A percentile compares a stretch with the other conserved stretches of the same genome.
phyloP scores from a whole-genome alignment of 1,140 invertebrate genomes.

The Zaprionus capensis region DNA sequence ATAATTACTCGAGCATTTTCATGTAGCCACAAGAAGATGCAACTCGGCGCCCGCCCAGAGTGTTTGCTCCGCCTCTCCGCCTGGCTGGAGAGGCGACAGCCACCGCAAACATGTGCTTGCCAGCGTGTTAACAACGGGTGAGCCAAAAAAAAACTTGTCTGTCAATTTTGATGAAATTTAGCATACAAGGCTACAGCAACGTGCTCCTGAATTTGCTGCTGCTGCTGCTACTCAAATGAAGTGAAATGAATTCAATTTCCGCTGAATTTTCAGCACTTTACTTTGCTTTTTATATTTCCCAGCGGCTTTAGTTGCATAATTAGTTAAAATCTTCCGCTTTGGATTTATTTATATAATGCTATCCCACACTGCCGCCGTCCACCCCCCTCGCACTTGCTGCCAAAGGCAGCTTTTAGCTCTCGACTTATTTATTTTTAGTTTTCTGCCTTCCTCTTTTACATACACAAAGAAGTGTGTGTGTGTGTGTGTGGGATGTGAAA shows the following conservation, averaged over 20 bases:
- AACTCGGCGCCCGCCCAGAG: slow-evolving; percentile 7
- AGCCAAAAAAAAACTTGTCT: slow-evolving; percentile 55
- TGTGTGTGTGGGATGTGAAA: slow-evolving; percentile 38
- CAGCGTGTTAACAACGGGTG: slow-evolving; percentile 66
- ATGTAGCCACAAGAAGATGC: slow-evolving; percentile 44
- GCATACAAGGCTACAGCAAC: background rate
- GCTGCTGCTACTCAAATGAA: slow-evolving; percentile 41
- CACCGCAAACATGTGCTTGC: slow-evolving; percentile 72
- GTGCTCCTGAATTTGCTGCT: background rate
- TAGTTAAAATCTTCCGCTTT: slow-evolving; percentile 58
- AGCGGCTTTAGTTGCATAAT: slow-evolving; percentile 42
- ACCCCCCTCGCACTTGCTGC: slow-evolving; percentile 8
- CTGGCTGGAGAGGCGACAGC: slow-evolving; percentile 18
- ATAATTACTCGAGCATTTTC: slow-evolving; percentile 82
- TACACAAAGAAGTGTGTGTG: slow-evolving; percentile 46
- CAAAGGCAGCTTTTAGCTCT: slow-evolving; percentile 62
- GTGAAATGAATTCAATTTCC: slow-evolving; percentile 50
- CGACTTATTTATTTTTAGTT: slow-evolving; percentile 70
- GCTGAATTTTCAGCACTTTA: slow-evolving; percentile 39
- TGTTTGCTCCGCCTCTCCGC: slow-evolving; percentile 16
- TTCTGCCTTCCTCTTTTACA: slow-evolving; percentile 46
- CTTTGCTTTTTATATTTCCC: background rate
- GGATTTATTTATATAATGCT: slow-evolving; percentile 47
- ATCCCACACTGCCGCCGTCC: background rate
- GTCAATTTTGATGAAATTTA: slow-evolving; percentile 54